A percentile compares a stretch with the other conserved stretches of the same genome.
Conservation (phyloP, 2,113 vertebrate species). For the Pleuronectes platessa region DNA sequence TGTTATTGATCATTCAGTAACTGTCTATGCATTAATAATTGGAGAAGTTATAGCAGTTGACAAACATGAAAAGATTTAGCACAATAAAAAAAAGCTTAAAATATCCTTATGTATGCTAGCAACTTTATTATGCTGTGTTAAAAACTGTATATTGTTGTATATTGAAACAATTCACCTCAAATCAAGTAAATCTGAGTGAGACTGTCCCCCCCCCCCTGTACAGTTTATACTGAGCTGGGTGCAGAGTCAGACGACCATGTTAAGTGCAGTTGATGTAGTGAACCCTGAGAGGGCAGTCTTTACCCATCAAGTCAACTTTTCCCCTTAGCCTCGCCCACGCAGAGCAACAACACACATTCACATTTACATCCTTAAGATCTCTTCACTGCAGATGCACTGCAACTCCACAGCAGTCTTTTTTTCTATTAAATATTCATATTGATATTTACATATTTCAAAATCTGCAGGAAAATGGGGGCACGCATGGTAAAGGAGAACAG, state of each 20-base stretch:
- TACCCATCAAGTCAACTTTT: slow-evolving; percentile 45
- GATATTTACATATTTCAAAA: slow-evolving; percentile 38
- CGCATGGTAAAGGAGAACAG: neutral
- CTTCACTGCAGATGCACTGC: slow-evolving; percentile 24
- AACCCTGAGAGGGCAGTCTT: slow-evolving; percentile 76
- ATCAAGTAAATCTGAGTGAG: too few species aligned
- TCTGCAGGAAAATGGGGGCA: slow-evolving; percentile 14
- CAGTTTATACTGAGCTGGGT: neutral
- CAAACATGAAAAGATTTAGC: neutral
- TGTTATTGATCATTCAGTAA: neutral
- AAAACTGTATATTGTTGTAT: too few species aligned
- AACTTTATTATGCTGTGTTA: too few species aligned
- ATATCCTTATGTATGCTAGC: too few species aligned
- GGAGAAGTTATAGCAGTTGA: neutral
- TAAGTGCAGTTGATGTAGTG: slow-evolving; percentile 51
- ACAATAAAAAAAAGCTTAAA: neutral
- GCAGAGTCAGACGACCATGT: slow-evolving; percentile 8
- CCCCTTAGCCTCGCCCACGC: slow-evolving; percentile 37
- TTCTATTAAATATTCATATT: slow-evolving; percentile 39
- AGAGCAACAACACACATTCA: slow-evolving; percentile 5
- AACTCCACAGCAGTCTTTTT: slow-evolving; percentile 30
- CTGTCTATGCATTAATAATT: neutral
- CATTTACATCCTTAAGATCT: slow-evolving; percentile 29
- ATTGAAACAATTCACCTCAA: too few species aligned
- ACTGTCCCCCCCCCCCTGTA: neutral